phyloP scores from a whole-genome alignment of 2,888 invertebrate genomes.

The Orthosia gothica region DNA sequence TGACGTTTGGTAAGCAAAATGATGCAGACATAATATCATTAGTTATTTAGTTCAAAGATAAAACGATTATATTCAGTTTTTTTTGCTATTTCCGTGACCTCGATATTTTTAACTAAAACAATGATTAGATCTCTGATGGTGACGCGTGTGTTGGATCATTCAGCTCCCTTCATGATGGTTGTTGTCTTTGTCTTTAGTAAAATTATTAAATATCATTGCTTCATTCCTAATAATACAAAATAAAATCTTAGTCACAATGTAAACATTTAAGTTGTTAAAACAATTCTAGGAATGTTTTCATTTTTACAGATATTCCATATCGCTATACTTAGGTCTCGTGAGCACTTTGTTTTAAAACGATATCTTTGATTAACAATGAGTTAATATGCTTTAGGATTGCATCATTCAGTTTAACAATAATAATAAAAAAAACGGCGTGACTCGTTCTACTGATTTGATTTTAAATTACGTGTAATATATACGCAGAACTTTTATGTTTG shows the following conservation, averaged over 20 bases:
- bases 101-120: not conserved
- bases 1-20: no score
- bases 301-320: slow-evolving; percentile 12
- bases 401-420: slow-evolving; percentile 51
- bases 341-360: slow-evolving; percentile 33
- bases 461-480: slow-evolving; percentile 20
- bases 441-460: slow-evolving; percentile 41
- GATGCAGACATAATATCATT: no score
- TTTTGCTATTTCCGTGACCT: no score
- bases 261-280: not conserved
- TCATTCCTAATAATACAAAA: not conserved
- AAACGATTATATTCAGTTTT: no score
- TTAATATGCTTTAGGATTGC: slow-evolving; percentile 50
- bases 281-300: slow-evolving; percentile 1
- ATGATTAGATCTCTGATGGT: no score
- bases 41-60: no score
- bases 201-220: not conserved
- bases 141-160: no score
- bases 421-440: slow-evolving; percentile 28
- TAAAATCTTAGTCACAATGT: slow-evolving; percentile 7
- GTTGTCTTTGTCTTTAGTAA: no score
- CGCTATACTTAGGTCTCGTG: not conserved
- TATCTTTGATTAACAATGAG: slow-evolving; percentile 40
- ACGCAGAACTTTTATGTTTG: slow-evolving; percentile 22
- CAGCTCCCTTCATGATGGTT: no score